phyloP scores from a whole-genome alignment of 2,797 vertebrate genomes.

The Poecile montanus region DNA sequence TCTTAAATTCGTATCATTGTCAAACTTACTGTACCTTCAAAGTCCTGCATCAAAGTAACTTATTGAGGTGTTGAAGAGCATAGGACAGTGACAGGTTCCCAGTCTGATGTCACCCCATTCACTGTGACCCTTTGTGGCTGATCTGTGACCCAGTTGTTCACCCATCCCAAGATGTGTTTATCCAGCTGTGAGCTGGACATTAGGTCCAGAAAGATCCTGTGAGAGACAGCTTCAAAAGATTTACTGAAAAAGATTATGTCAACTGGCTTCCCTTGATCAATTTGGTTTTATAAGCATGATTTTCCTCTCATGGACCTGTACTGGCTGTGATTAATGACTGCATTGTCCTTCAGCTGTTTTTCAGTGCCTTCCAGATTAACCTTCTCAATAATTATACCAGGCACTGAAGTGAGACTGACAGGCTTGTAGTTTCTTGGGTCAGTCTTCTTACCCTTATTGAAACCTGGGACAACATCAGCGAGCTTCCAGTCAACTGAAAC shows the following conservation, averaged over 20 bases:
- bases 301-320: not conserved
- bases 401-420: not conserved
- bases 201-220: not conserved
- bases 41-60: not conserved
- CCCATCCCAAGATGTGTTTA: accelerated
- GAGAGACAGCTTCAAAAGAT: not conserved
- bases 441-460: not conserved
- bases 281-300: not conserved
- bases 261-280: not conserved
- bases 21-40: accelerated
- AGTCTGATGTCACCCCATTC: not conserved
- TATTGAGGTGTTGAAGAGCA: not conserved
- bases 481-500: not conserved
- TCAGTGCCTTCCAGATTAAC: not conserved
- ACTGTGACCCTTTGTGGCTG: not conserved
- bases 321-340: not conserved
- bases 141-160: accelerated
- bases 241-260: not conserved
- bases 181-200: not conserved
- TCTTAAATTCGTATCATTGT: not conserved
- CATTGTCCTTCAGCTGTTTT: not conserved
- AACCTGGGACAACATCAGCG: not conserved
- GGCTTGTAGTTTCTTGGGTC: not conserved
- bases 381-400: not conserved
- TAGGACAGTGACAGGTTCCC: accelerated